Evolutionary conservation across 1,140 invertebrate genomes (phyloP), one percentile per base, ranked within the genome.

Genomic region (Bombus breviceps): DNA sequence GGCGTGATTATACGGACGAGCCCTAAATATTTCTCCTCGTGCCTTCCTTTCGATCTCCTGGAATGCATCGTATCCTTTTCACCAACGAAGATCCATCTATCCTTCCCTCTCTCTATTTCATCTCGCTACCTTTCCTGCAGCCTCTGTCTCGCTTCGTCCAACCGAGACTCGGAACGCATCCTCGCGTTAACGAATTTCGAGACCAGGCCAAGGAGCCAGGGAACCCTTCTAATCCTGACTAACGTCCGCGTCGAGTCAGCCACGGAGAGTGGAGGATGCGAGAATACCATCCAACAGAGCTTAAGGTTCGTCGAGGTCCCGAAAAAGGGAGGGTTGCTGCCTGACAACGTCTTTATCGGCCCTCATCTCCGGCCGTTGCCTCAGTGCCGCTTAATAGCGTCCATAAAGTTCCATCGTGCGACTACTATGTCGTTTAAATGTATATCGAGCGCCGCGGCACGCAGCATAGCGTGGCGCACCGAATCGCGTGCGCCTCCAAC

Each of bases 151-250:
- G 34, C 28, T 76, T 22, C 75, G 37, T 43, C 43, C 57, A 13
- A 64, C 39, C 57, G 4, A 13, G 1, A 12, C 68, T 53, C 53
- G 37, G 75, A 87, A 81, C 87, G 75, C 88, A 69, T 87, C 88
- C 77, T 81, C 82, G 86, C 81, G 79, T 83, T 89, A 89, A 91
- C 88, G 88, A 91, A 91, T 91, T 86, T 89, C 82, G 62, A 53
- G 66, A 47, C 76, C 77, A 75, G 80, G 71, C 83, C n/a, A 62
- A 77, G 66, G 66, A 47, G 62, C 28, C 77, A 28, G n/a, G 18
- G 76, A 86, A 87, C 88, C 88, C 81, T 90, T 90, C 90, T 92
- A 92, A 92, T 92, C 91, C 88, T 91, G 90, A 92, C 90, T 89
- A 92, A 92, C 87, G 89, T 82, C 25, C 75, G 37, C 83, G 77